Percentiles rank a stretch among this genome's conserved stretches.
phyloP scores from a whole-genome alignment of 2,113 vertebrate species.

The Penelope pileata region DNA sequence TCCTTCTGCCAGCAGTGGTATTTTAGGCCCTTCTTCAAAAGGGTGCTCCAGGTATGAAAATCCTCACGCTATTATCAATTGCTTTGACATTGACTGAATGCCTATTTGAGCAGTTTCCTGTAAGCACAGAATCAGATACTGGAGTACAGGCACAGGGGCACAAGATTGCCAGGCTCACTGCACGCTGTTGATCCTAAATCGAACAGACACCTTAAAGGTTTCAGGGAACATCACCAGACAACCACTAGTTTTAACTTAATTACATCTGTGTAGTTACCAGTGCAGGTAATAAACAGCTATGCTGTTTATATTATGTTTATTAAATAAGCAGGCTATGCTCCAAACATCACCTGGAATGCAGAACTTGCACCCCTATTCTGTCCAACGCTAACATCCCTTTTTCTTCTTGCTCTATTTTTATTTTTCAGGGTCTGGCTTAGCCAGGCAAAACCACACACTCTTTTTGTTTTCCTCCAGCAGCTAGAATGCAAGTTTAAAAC shows the following conservation, averaged over 20 bases:
- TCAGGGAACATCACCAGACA: background rate
- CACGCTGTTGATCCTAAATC: background rate
- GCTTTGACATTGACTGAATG: background rate
- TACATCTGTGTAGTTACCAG: background rate
- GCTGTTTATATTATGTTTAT: no score
- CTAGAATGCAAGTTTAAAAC: background rate
- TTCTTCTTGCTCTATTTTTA: background rate
- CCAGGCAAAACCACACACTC: background rate
- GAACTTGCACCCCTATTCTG: background rate
- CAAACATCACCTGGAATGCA: background rate
- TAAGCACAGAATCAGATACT: background rate
- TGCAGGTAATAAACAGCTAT: background rate
- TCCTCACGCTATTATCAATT: background rate
- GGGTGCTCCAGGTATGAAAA: background rate
- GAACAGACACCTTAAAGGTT: background rate
- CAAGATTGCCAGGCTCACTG: background rate
- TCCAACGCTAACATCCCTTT: background rate
- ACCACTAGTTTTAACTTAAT: background rate
- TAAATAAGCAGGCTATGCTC: no score
- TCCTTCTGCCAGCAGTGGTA: background rate
- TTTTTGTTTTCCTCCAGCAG: background rate
- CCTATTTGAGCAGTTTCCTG: background rate
- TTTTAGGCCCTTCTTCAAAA: slow-evolving; percentile 3
- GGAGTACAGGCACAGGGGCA: background rate
- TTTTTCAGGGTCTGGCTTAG: background rate